Conservation (phyloP, 2,113 vertebrate species). For the Electrona antarctica region DNA sequence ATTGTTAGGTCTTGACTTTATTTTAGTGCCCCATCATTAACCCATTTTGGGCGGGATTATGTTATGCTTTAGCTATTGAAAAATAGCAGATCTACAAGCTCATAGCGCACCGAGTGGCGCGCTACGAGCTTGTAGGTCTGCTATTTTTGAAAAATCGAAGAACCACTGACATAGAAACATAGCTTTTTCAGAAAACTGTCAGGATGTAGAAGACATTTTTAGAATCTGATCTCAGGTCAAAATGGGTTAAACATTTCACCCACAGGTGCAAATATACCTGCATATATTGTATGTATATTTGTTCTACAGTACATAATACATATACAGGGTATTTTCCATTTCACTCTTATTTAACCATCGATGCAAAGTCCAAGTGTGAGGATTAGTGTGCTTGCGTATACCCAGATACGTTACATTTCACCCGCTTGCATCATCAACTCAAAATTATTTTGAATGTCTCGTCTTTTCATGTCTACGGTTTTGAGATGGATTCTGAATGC, state of each 20-base stretch:
- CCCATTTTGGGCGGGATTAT: no score
- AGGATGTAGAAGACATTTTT: no score
- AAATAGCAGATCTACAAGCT: no score
- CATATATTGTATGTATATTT: background rate
- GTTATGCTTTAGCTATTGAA: no score
- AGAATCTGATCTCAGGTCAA: no score
- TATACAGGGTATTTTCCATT: slow-evolving; percentile 1
- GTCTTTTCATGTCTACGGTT: background rate
- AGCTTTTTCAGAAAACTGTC: no score
- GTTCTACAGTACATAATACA: no score
- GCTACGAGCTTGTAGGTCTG: no score
- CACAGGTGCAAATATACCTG: slow-evolving; percentile 6
- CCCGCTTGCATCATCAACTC: slow-evolving; percentile 43
- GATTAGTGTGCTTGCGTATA: slow-evolving; percentile 16
- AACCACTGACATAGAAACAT: no score
- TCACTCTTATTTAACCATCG: slow-evolving; percentile 27
- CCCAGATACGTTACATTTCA: slow-evolving; percentile 23
- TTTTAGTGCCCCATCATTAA: slow-evolving; percentile 16
- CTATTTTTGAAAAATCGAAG: no score
- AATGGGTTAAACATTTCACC: slow-evolving; percentile 7
- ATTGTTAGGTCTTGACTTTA: background rate
- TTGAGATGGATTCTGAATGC: no score
- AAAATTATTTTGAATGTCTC: slow-evolving; percentile 21
- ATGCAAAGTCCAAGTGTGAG: slow-evolving; percentile 25
- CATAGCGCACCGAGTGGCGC: no score